phyloP scores from a whole-genome alignment of 2,888 invertebrate genomes.

The Pristionchus maxplancki region DNA sequence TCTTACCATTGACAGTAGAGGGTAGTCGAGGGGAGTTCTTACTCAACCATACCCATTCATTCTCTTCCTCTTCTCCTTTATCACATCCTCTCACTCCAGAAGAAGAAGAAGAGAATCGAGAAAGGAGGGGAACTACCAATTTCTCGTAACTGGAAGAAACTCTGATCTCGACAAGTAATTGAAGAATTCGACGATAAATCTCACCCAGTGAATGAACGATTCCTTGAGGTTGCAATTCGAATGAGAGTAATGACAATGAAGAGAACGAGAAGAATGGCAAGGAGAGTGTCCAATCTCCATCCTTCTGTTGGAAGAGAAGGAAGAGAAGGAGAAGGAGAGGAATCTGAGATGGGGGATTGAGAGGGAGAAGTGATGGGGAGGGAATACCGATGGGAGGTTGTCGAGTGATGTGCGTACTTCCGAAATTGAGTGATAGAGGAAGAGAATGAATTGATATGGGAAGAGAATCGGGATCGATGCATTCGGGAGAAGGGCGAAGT shows the following conservation, averaged over 20 bases:
- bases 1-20: background rate
- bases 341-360: background rate
- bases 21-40: slow-evolving; percentile 39
- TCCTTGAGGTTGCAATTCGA: slow-evolving; percentile 50
- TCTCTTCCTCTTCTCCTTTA: slow-evolving; percentile 63
- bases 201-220: slow-evolving; percentile 50
- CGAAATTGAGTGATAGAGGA: slow-evolving; percentile 43
- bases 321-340: background rate
- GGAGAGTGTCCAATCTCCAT: slow-evolving; percentile 51
- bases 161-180: background rate
- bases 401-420: background rate
- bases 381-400: background rate
- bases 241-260: slow-evolving; percentile 54
- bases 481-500: slow-evolving; percentile 61
- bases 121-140: slow-evolving; percentile 72
- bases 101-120: slow-evolving; percentile 67
- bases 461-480: slow-evolving; percentile 62
- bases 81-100: slow-evolving; percentile 52
- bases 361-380: background rate
- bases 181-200: background rate
- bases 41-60: slow-evolving; percentile 74
- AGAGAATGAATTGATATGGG: slow-evolving; percentile 50
- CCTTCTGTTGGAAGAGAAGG: slow-evolving; percentile 20
- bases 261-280: slow-evolving; percentile 56
- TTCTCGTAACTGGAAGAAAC: slow-evolving; percentile 70